Evolutionary conservation across 2,888 invertebrate genomes (phyloP), one percentile per base, ranked within the genome.

Genomic region (Blastobasis lacticolella): DNA sequence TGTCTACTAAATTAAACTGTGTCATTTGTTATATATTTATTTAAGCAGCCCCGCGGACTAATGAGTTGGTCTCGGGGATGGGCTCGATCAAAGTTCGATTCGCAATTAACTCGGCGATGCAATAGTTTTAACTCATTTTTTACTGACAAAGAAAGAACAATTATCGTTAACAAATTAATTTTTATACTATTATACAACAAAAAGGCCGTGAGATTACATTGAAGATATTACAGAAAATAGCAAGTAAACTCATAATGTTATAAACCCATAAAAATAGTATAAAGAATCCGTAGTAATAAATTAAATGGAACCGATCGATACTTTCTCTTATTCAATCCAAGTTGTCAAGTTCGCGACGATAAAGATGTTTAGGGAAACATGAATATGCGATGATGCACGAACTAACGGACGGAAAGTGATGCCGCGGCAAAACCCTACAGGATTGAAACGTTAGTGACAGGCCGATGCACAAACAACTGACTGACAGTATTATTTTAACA

Each of bases 391-490:
- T 83, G 73, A 23, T 57, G 66, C 73, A 68, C 69, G 63, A 69
- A 67, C 73, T 70, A 73, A 71, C 67, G 67, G 66, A 75, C 69
- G 69, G 75, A 75, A 73, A 79, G 78, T 76, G 74, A 72, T 73
- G 73, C 66, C 62, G 74, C 75, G 68, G 73, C 77, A 86, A 86
- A 87, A 85, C 80, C 73, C 75, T 74, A 70, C 67, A 57, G 65
- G 81, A 84, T 88, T 87, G 88, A 88, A 81, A 85, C 81, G 87
- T 86, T 81, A 84, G 80, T 82, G 88, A 85, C 87, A 85, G 81
- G 62, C 64, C 69, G 82, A 85, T 86, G 82, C 87, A 86, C 85
- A 83, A 82, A 82, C 82, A 84, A 78, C 77, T 73, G 79, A 77
- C 78, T 71, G 79, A 78, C 81, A 78, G 85, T 64, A 83, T 82